A percentile compares a stretch with the other conserved stretches of the same genome.
phyloP scores from a whole-genome alignment of 2,888 invertebrate species.

The Heliconius charithonia region DNA sequence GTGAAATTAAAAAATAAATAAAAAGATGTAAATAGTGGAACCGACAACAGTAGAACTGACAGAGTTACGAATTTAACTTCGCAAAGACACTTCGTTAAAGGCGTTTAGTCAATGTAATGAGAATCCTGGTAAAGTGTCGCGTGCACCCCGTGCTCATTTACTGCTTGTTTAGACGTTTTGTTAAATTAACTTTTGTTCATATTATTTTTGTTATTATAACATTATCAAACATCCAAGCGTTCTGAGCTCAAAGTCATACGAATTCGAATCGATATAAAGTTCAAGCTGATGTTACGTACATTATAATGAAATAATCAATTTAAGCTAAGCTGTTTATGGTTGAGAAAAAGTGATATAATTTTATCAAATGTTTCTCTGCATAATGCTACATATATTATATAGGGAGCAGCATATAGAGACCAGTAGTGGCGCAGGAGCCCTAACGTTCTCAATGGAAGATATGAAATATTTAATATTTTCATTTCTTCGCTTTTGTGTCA shows the following conservation, averaged over 20 bases:
- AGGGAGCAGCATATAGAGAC: too few relatives aligned
- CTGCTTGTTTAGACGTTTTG: slow-evolving; percentile 31
- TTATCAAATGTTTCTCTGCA: not conserved
- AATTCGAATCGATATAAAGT: too few relatives aligned
- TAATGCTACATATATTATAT: too few relatives aligned
- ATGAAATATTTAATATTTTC: too few relatives aligned
- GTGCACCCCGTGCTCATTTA: slow-evolving; percentile 32
- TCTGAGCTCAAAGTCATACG: too few relatives aligned
- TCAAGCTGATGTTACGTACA: too few relatives aligned
- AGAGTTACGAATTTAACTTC: slow-evolving; percentile 51
- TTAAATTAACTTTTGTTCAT: slow-evolving; percentile 24
- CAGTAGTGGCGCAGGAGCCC: too few relatives aligned
- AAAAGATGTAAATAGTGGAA: not conserved
- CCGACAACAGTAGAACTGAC: not conserved
- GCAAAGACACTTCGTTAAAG: slow-evolving; percentile 41
- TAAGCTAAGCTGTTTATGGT: too few relatives aligned
- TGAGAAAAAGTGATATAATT: not conserved
- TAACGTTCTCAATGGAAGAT: too few relatives aligned
- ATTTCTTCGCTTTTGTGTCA: too few relatives aligned
- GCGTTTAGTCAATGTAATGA: slow-evolving; percentile 48
- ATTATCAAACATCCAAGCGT: not conserved
- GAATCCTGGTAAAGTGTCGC: slow-evolving; percentile 35
- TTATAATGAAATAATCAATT: not conserved
- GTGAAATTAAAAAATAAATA: not conserved
- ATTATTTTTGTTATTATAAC: not conserved